phyloP scores from a whole-genome alignment of 2,888 invertebrate genomes.

The Arrhopalites spinosus region DNA sequence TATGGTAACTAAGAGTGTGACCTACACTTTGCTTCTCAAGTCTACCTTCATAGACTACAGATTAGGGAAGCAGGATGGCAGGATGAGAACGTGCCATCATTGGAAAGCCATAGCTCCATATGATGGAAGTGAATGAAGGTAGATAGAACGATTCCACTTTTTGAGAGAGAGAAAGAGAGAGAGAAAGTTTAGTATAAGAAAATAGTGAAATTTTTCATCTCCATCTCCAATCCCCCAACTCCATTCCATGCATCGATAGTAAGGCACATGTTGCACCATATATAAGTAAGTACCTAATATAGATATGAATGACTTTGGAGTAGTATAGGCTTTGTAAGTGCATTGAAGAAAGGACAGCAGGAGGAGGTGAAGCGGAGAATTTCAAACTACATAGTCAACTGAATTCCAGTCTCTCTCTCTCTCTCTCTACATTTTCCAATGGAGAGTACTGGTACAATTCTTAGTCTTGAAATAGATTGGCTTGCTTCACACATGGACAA shows the following conservation, averaged over 20 bases:
- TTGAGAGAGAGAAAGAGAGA: not conserved
- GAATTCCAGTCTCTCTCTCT: not conserved
- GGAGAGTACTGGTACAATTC: too few relatives aligned
- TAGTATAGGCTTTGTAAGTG: not conserved
- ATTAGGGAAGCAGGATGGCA: not conserved
- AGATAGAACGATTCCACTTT: not conserved
- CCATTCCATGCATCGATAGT: not conserved
- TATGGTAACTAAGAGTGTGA: conserved; percentile 31
- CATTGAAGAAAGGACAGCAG: not conserved
- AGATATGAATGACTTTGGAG: too few relatives aligned
- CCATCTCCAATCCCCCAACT: too few relatives aligned
- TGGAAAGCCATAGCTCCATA: not conserved
- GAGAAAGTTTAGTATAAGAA: not conserved
- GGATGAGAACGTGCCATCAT: not conserved
- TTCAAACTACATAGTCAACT: not conserved
- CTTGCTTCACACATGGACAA: too few relatives aligned
- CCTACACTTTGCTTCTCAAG: conserved; percentile 26
- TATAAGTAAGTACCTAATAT: too few relatives aligned
- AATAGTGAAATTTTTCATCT: not conserved
- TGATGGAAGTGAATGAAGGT: too few relatives aligned
- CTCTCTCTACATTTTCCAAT: not conserved
- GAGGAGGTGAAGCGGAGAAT: conserved; percentile 3
- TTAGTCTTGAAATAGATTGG: too few relatives aligned
- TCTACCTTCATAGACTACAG: conserved; percentile 33
- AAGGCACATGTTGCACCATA: not conserved